Base-by-base conservation (phyloP, 2,888 invertebrate species). In the Anoplius nigerrimus region DNA sequence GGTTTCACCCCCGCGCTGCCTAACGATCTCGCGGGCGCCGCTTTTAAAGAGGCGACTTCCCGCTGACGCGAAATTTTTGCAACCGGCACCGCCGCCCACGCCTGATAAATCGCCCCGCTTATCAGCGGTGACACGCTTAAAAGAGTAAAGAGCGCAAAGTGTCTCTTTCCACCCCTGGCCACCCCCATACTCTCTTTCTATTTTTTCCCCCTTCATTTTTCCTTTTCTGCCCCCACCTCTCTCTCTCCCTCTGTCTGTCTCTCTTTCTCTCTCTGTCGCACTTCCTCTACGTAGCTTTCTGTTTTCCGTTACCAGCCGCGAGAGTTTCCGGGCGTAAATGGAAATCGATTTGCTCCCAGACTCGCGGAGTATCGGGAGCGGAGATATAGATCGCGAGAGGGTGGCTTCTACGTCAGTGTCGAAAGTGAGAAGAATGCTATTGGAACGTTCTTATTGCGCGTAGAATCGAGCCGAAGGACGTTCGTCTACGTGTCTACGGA, bases 31-130 rank as follows among this genome's bases (percentile, higher is more conserved):
- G 27, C 34, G 24, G n/a, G n/a, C n/a, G n/a, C 34, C 11, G 6
- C 34, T 3, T 13, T 34, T 34, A 2, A 11, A 34, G 27, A 24
- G 18, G n/a, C 5, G 22, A 22, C 0, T 22, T 54, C 22, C 46
- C 24, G 66, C 69, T 68, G 74, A 66, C 68, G 2, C 20, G 60
- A 52, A n/a, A 45, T 59, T 66, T 54, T 66, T 46, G 46, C 11
- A 11, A 34, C 53, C 53, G 21, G 42, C 27, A 16, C 53, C 46
- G 51, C 46, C n/a, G n/a, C 34, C 54, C 27, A 42, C 46, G 20
- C 60, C 43, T 66, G 72, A 68, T 70, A 66, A 66, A 70, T 66
- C 61, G 57, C 48, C 55, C 15, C 61, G 52, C 52, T 62, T 57
- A 66, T 74, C 64, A 61, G 34, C 56, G 11, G 48, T 45, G 59